Evolutionary conservation across 2,797 vertebrate species (phyloP).

Genomic region (Knipowitschia caucasica): DNA sequence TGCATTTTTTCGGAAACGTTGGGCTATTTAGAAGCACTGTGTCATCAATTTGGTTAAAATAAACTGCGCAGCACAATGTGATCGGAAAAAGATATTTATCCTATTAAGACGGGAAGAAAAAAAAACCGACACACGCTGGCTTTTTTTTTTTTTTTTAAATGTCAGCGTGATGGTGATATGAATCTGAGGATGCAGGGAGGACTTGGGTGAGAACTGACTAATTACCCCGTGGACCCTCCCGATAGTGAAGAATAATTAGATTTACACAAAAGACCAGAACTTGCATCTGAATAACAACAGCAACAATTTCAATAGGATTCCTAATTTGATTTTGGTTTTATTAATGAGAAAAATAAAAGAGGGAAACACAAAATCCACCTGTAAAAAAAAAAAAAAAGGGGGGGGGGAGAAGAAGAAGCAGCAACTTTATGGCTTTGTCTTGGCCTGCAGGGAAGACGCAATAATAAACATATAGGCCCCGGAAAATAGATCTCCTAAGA

Average conservation of each 20-base stretch:
- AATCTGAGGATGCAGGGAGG: conserved; percentile 64
- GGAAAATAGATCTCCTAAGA: too few relatives aligned
- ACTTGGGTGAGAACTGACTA: conserved; percentile 73
- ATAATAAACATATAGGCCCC: not conserved
- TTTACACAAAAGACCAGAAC: conserved; percentile 67
- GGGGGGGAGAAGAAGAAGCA: too few relatives aligned
- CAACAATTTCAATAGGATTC: conserved; percentile 66
- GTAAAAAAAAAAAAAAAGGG: not conserved
- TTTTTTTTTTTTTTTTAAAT: conserved; percentile 59
- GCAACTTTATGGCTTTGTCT: not conserved
- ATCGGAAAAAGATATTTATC: conserved; percentile 9
- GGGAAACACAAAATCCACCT: not conserved
- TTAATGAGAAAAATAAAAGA: conserved; percentile 35
- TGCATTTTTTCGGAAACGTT: conserved; percentile 26
- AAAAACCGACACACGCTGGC: conserved; percentile 20
- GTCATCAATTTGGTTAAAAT: conserved; percentile 26
- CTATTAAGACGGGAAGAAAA: conserved; percentile 39
- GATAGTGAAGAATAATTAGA: conserved; percentile 76
- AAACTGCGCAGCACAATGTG: conserved; percentile 20
- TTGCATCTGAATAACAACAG: conserved; percentile 73
- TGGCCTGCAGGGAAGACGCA: not conserved
- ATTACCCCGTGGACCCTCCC: conserved; percentile 71
- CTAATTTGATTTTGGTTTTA: conserved; percentile 68
- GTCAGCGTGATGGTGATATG: conserved; percentile 64
- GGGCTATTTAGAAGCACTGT: conserved; percentile 25